A percentile compares a stretch with the other conserved stretches of the same genome.
phyloP scores from a whole-genome alignment of 2,113 vertebrate species.

The Colossoma macropomum region DNA sequence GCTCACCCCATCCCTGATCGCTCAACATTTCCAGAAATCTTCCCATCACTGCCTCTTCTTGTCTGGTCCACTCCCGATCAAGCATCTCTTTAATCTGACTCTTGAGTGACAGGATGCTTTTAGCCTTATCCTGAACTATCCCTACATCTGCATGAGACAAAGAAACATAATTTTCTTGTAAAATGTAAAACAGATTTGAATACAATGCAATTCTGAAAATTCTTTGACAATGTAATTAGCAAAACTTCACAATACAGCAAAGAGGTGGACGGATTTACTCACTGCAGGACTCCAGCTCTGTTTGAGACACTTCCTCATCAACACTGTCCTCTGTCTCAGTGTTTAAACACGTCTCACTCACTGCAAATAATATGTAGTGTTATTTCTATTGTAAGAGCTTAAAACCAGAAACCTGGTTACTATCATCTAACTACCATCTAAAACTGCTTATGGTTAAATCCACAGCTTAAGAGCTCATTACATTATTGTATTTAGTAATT shows the following conservation, averaged over 20 bases:
- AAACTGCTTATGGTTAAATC: too few species aligned
- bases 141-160: conserved; percentile 58
- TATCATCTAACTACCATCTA: too few species aligned
- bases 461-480: too few species aligned
- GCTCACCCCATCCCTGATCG: neutral
- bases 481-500: too few species aligned
- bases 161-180: conserved; percentile 64
- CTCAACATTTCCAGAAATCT: conserved; percentile 2
- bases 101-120: neutral
- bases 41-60: conserved; percentile 9
- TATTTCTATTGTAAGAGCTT: too few species aligned
- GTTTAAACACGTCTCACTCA: too few species aligned
- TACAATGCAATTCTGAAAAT: neutral
- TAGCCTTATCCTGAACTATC: neutral
- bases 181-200: conserved; percentile 3
- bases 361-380: too few species aligned
- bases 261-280: neutral
- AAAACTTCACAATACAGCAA: neutral
- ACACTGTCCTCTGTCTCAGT: too few species aligned
- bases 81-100: neutral
- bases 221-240: neutral
- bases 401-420: too few species aligned
- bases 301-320: neutral
- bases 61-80: conserved; percentile 19
- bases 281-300: neutral